Evolutionary conservation across 2,797 vertebrate genomes (phyloP).

Genomic region (Astyanax mexicanus): DNA sequence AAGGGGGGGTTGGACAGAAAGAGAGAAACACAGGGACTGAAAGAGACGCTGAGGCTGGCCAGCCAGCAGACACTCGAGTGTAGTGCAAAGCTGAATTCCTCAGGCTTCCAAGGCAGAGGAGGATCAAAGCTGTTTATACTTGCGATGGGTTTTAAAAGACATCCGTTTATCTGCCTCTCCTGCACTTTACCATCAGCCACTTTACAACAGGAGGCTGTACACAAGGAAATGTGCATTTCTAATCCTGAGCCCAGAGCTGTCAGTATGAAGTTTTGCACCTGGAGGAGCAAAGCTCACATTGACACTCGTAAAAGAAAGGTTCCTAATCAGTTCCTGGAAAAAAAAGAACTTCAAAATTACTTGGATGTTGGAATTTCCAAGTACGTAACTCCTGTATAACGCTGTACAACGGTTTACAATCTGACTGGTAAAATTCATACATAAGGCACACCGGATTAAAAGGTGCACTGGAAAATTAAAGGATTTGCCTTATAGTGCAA

Average conservation of each 20-base stretch:
- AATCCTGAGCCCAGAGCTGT: conserved; percentile 25
- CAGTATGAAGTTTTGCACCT: conserved; percentile 39
- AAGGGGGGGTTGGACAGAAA: conserved; percentile 47
- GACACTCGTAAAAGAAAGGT: background rate
- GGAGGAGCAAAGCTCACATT: background rate
- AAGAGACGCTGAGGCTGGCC: conserved; percentile 44
- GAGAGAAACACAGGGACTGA: conserved; percentile 33
- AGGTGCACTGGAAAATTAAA: no score
- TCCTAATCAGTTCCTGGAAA: background rate
- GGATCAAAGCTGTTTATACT: conserved; percentile 67
- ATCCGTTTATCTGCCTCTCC: conserved; percentile 52
- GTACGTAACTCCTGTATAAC: no score
- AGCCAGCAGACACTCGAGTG: conserved; percentile 36
- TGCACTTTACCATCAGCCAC: conserved; percentile 49
- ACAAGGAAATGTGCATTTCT: conserved; percentile 38
- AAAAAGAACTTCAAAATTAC: no score
- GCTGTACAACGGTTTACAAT: no score
- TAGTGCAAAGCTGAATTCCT: conserved; percentile 50
- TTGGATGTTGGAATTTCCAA: no score
- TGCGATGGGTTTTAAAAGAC: conserved; percentile 48
- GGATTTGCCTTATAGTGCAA: no score
- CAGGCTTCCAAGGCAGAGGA: conserved; percentile 52
- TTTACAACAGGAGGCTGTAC: conserved; percentile 43
- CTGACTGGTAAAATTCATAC: no score
- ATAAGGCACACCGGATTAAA: no score